Evolutionary conservation across 2,888 invertebrate genomes (phyloP), one percentile per base, ranked within the genome.

Genomic region (Ormia ochracea): DNA sequence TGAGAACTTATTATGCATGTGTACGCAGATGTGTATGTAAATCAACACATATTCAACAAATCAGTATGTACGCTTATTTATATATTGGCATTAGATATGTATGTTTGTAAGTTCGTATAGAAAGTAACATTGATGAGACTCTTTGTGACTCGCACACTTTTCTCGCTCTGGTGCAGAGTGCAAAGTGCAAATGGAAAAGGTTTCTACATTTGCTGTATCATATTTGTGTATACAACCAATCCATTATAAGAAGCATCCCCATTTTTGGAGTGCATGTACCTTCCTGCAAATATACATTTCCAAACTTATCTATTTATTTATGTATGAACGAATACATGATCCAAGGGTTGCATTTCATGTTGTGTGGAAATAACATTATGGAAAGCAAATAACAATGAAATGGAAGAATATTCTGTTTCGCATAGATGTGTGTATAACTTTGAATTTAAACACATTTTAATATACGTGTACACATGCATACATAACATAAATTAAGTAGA

Each of bases 161-260:
- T 38, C 26, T 43, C 61, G 41, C 63, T 61, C 41, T 52, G 31
- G 41, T 61, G 61, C 41, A 50, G 68, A 69, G 70, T 59, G 48
- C 70, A 61, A 68, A 68, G 59, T 69, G 68, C 61, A 54, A 61
- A 69, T 61, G 75, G 45, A 69, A 52, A 26, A 43, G 68, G 43
- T 52, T 52, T 66, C 10, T 21, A 52, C 54, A 54, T 68, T 26
- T 78, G 19, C 61, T 63, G 61, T 68, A 73, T 73, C 73, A 68
- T 56, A 74, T 78, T 73, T 78, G 23, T 78, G 73, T 78, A 78
- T 69, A 78, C 72, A 54, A 61, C 70, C 63, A 56, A 48, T 70
- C 65, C 31, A 50, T 58, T 58, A 52, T 43, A 52, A 48, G 56
- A 77, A 65, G 70, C 63, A 65, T 75, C 66, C 75, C 68, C 66